phyloP scores from a whole-genome alignment of 2,888 invertebrate species.

The Drosophila prolongata region DNA sequence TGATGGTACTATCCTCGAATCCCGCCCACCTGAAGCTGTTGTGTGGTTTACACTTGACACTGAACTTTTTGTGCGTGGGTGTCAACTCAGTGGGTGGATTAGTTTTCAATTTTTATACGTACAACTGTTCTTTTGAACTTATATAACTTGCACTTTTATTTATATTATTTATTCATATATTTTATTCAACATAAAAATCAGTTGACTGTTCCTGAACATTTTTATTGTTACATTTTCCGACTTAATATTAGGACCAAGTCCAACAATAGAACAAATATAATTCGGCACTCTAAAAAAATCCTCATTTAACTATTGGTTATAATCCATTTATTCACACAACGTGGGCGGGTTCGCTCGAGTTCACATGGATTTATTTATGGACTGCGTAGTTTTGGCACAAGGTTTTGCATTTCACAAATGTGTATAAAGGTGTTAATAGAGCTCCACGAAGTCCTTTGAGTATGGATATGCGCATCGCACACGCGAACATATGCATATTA shows the following conservation, averaged over 20 bases:
- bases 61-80: conserved; percentile 6
- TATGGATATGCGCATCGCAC: conserved; percentile 5
- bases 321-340: too few species aligned
- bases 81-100: background rate
- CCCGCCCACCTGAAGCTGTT: conserved; percentile 10
- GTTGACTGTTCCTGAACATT: background rate
- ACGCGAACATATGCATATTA: conserved; percentile 9
- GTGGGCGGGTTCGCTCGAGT: background rate
- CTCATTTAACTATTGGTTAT: too few species aligned
- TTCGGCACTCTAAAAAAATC: background rate
- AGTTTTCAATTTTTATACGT: too few species aligned
- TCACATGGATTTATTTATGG: background rate
- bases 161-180: background rate
- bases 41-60: conserved; percentile 20
- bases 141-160: background rate
- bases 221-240: background rate
- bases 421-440: conserved; percentile 6
- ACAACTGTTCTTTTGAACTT: background rate
- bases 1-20: background rate
- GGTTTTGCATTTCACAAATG: background rate
- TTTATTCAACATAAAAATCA: too few species aligned
- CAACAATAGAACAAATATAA: background rate
- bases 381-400: background rate
- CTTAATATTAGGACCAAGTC: background rate
- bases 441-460: background rate